These are phyloP conservation scores for Antennarius maculatus DNA, from an alignment of 2,797 vertebrate species.

Conservation along the genomic window DNA sequence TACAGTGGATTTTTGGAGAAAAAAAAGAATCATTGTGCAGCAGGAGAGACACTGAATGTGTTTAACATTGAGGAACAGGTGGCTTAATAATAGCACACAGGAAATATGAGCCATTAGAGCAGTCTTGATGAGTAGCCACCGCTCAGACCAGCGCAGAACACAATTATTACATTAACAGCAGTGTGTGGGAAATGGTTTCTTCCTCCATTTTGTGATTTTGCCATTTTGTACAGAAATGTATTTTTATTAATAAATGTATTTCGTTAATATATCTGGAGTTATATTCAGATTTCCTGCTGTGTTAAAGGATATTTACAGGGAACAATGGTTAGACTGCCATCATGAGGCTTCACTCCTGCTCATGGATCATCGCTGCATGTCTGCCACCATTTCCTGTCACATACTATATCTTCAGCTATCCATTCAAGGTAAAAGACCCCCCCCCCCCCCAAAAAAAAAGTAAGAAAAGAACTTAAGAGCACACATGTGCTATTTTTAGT, in stretches of 20 bases:
- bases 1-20: not conserved
- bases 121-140: not conserved
- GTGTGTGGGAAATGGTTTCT: not conserved
- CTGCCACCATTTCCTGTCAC: too few relatives aligned
- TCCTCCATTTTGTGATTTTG: conserved; percentile 1
- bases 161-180: not conserved
- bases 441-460: too few relatives aligned
- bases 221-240: conserved; percentile 49
- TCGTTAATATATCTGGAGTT: conserved; percentile 8
- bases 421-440: too few relatives aligned
- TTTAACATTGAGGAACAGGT: not conserved
- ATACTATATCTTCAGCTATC: too few relatives aligned
- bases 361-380: too few relatives aligned
- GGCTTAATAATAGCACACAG: not conserved
- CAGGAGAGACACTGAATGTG: not conserved
- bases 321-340: too few relatives aligned
- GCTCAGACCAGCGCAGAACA: conserved; percentile 8
- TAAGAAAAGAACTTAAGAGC: too few relatives aligned
- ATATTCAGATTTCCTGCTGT: not conserved
- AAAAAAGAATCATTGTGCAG: not conserved
- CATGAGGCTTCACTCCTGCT: too few relatives aligned
- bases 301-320: not conserved
- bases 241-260: conserved; percentile 61
- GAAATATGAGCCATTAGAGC: not conserved
- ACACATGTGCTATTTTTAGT: too few relatives aligned